Base-by-base conservation (phyloP, 2,113 vertebrate genomes). In the Nothoprocta perdicaria region DNA sequence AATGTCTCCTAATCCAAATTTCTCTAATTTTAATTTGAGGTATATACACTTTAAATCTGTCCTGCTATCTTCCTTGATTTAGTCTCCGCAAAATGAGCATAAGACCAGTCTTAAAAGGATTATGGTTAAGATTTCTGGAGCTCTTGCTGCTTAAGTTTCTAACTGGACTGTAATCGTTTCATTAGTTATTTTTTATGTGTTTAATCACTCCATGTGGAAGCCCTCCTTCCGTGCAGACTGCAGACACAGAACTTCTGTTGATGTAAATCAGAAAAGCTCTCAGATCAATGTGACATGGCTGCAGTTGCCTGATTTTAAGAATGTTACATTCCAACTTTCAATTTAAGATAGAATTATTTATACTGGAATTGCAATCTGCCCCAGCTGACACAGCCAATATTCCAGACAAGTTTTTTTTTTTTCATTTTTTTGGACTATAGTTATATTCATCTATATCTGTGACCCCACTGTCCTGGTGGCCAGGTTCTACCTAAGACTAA, bases 11-110 rank as follows among this genome's bases (percentile, higher is more conserved):
- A 83, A 92, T 91, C 75, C 38, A 90, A 50, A 90, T 90, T 35
- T 81, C 43, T 78, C 90, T 86, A 48, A 61, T 93, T 95, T 90
- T 94, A 91, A 65, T 84, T 91, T 62, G 74, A 85, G 50, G 21
- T 85, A 71, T 55, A 71, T 86, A 6, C 52, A 76, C n/a, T 84
- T 84, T 82, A 62, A 86, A 55, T 84, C 58, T 95, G 61, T 66
- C 33, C 46, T 0, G 2, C 21, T 41, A 66, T 66, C 90, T 90
- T 45, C 21, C 89, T 84, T 88, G 69, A 46, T 84, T 93, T 38
- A 40, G 29, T 65, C 69, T 55, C 45, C 43, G 66, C 53, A 73
- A 82, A 93, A 53, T 33, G 41, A 81, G 22, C 35, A 2, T 91
- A 50, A 91, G 52, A 79, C 48, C 0, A 0, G 24, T 81, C 58